Conservation (phyloP, 1,140 invertebrate genomes). For the Psix sp. region DNA sequence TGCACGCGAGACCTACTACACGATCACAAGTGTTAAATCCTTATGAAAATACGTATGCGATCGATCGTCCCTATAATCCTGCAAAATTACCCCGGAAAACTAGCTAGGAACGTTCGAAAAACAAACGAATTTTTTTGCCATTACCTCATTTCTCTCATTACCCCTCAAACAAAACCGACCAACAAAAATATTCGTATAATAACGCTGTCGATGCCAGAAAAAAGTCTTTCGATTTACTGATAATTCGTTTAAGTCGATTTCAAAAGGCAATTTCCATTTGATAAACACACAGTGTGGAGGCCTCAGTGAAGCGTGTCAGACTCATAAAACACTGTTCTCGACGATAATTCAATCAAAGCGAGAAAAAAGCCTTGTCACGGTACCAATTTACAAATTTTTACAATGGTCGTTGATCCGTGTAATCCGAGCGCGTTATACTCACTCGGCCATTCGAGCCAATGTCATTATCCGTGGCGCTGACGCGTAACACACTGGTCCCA, state of each 20-base stretch:
- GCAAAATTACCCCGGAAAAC: too few relatives aligned
- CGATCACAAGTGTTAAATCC: not conserved
- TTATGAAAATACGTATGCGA: constrained; percentile 1
- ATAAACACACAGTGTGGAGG: not conserved
- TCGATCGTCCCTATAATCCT: too few relatives aligned
- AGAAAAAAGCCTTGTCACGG: not conserved
- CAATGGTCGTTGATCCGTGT: constrained; percentile 30
- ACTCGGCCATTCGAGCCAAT: constrained; percentile 91
- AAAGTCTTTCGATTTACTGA: not conserved
- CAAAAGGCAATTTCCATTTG: not conserved
- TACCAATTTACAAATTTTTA: constrained; percentile 38
- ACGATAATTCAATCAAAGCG: constrained; percentile 25
- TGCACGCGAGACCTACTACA: not conserved
- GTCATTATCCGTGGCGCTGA: constrained; percentile 93
- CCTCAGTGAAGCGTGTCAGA: too few relatives aligned
- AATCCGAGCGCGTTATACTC: constrained; percentile 36
- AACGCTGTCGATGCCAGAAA: too few relatives aligned
- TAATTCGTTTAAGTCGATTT: not conserved
- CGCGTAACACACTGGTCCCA: constrained; percentile 90
- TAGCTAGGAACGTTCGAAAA: too few relatives aligned
- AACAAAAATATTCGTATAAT: too few relatives aligned
- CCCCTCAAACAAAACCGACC: too few relatives aligned
- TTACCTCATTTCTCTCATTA: too few relatives aligned
- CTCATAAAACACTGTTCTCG: too few relatives aligned
- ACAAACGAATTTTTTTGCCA: too few relatives aligned